Base-by-base conservation (phyloP, 2,113 vertebrate species). In the Mugil cephalus region DNA sequence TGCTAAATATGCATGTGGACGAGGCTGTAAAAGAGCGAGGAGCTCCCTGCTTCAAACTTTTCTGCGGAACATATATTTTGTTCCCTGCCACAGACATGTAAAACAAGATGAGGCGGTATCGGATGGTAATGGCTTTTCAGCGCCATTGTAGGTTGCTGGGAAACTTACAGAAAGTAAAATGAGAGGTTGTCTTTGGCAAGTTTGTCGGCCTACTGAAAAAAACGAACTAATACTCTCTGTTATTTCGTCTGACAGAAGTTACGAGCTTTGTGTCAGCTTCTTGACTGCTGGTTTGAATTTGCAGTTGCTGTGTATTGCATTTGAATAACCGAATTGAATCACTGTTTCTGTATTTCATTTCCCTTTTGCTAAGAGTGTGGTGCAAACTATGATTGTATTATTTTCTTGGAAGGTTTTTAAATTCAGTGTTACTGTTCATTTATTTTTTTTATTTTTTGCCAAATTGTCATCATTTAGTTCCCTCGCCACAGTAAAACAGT, bases 1-100 rank as follows among this genome's bases (percentile, higher is more conserved):
- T 72, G 52, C 64, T 77, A 77, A 77, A 67, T 71, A 47, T 85
- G 69, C 75, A 81, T 72, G 53, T 60, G 67, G 86, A 69, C 76
- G 6, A 51, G 73, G 47, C 71, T 73, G 69, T 71, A 58, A 77
- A 72, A 68, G 24, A 43, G 60, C 36, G 42, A 52, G 45, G 45
- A 60, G 53, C 47, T 67, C 45, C 66, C 40, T 43, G 17, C 54
- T 67, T 52, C 66, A 79, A 77, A 74, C 40, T 35, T 73, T 83
- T 65, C 73, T 73, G 69, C 75, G 77, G 45, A 69, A 34, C 67
- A 63, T 62, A 58, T 68, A 50, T 74, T 89, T 80, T 72, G 39
- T 84, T 74, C 53, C 53, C 39, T 72, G 53, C 65, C 12, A 15
- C 60, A 80, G 68, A 66, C 71, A 79, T 18, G 51, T 65, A 80